Conservation (phyloP, 2,888 invertebrate genomes). For the Chesias legatella region DNA sequence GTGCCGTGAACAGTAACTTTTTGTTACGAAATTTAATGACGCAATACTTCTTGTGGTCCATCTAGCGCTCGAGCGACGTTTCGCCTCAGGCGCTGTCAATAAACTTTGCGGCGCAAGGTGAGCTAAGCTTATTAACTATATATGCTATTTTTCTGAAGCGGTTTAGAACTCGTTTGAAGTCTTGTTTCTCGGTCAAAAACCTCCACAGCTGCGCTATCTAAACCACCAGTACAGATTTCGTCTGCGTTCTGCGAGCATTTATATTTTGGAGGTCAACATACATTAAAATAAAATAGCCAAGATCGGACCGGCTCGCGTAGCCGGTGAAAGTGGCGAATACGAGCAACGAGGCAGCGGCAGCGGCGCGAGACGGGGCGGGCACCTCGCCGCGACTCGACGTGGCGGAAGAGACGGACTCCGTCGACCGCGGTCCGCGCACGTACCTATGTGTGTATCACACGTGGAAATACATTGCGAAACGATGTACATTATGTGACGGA, state of each 20-base stretch:
- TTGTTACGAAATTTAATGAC: constrained; percentile 55
- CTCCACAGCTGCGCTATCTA: constrained; percentile 26
- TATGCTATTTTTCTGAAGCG: constrained; percentile 52
- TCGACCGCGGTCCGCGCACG: constrained; percentile 52
- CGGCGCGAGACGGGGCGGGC: constrained; percentile 75
- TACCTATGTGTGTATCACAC: constrained; percentile 44
- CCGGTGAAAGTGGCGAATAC: constrained; percentile 75
- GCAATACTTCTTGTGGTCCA: constrained; percentile 59
- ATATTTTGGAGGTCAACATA: constrained; percentile 54
- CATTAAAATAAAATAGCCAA: constrained; percentile 45
- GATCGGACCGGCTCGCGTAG: constrained; percentile 55
- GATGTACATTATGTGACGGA: constrained; percentile 45
- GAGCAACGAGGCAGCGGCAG: constrained; percentile 69
- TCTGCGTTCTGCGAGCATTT: constrained; percentile 19
- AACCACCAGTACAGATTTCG: constrained; percentile 12
- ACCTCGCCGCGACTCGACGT: constrained; percentile 61
- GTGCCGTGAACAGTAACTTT: constrained; percentile 56
- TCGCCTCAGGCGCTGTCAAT: constrained; percentile 73
- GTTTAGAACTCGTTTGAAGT: constrained; percentile 36
- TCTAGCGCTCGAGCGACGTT: constrained; percentile 35
- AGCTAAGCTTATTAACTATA: constrained; percentile 44
- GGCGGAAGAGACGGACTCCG: constrained; percentile 67
- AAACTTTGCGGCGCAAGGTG: constrained; percentile 73
- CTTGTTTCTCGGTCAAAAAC: constrained; percentile 39
- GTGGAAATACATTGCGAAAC: constrained; percentile 41